These are phyloP conservation scores for Melanotaenia boesemani DNA, from an alignment of 2,797 vertebrate species.

Conservation along the genomic window DNA sequence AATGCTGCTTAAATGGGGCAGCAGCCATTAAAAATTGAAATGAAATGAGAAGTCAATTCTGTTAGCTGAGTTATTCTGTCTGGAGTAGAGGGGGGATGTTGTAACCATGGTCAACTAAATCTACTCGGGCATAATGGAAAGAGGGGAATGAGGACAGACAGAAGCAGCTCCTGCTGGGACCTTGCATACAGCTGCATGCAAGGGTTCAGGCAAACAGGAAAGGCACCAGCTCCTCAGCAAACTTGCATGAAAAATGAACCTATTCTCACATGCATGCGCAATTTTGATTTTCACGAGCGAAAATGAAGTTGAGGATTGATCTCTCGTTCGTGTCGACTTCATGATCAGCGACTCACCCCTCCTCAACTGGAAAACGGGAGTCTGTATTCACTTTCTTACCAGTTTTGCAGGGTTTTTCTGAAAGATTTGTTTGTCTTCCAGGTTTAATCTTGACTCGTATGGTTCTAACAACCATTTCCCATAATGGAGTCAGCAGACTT, in stretches of 20 bases:
- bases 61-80: constrained; percentile 51
- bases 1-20: constrained; percentile 49
- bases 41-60: constrained; percentile 54
- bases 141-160: constrained; percentile 36
- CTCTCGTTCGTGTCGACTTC: not conserved
- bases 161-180: constrained; percentile 22
- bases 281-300: not conserved
- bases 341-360: not conserved
- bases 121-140: constrained; percentile 33
- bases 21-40: constrained; percentile 51
- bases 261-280: not conserved
- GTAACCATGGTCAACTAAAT: constrained; percentile 41
- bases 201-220: not conserved
- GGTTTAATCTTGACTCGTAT: not conserved
- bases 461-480: constrained; percentile 5
- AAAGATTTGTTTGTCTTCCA: constrained; percentile 6
- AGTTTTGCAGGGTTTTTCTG: not conserved
- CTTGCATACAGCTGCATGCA: not conserved
- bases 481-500: not conserved
- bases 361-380: too few relatives aligned
- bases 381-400: too few relatives aligned
- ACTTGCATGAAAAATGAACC: not conserved
- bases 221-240: constrained; percentile 1
- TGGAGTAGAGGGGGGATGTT: constrained; percentile 42
- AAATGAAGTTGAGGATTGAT: constrained; percentile 11